Conservation (phyloP, 2,797 vertebrate genomes). For the Lepidocolaptes lacrymiger region DNA sequence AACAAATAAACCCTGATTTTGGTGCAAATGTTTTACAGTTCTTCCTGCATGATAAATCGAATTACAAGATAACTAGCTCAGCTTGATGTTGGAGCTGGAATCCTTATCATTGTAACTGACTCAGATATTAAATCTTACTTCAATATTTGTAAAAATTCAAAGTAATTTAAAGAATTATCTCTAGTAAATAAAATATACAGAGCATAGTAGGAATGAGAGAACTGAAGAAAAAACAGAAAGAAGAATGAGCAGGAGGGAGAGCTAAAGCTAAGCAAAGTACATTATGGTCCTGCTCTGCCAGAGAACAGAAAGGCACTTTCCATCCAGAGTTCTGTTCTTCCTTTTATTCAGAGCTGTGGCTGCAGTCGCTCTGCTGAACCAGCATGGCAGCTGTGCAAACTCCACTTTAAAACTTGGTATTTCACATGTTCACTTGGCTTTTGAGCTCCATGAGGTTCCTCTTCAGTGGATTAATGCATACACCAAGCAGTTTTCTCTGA, state of each 20-base stretch:
- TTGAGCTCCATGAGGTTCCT: constrained; percentile 27
- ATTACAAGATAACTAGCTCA: neutral
- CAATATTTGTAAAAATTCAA: neutral
- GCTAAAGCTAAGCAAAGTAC: neutral
- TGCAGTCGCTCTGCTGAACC: neutral
- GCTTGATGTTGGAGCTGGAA: neutral
- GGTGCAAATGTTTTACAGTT: neutral
- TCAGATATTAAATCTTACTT: neutral
- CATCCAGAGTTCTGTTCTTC: neutral
- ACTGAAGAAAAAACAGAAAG: neutral
- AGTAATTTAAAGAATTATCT: neutral
- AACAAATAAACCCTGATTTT: neutral
- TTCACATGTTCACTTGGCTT: constrained; percentile 46
- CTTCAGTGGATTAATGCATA: constrained; percentile 35
- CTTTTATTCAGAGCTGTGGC: neutral
- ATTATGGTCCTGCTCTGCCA: neutral
- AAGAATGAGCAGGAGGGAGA: neutral
- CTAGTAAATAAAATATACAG: neutral
- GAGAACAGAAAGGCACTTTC: neutral
- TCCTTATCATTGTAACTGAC: neutral
- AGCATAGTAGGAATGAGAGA: neutral
- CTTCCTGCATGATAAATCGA: neutral
- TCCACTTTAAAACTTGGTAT: constrained; percentile 32
- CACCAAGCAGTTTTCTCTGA: constrained; percentile 13
- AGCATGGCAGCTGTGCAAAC: constrained; percentile 26